phyloP scores from a whole-genome alignment of 2,113 vertebrate species.

The Xiphorhynchus elegans region DNA sequence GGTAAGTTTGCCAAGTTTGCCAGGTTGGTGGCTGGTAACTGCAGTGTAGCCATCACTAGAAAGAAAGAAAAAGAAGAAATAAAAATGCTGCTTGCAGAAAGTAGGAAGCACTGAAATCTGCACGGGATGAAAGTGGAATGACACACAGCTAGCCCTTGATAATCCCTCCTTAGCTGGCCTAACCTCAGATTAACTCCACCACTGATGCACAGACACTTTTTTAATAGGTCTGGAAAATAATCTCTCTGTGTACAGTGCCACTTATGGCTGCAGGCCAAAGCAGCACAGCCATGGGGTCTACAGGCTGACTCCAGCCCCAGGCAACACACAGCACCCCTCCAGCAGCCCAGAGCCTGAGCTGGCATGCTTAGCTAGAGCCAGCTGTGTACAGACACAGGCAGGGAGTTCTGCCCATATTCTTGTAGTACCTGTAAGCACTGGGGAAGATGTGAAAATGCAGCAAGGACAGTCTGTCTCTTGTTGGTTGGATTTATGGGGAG shows the following conservation, averaged over 20 bases:
- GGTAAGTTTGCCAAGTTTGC: constrained; percentile 96
- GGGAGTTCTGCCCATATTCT: neutral
- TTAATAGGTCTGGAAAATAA: neutral
- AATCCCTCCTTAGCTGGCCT: neutral
- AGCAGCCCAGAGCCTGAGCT: neutral
- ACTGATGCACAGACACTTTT: neutral
- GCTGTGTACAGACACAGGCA: neutral
- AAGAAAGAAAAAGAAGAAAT: constrained; percentile 25
- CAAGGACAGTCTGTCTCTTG: neutral
- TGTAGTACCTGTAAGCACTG: neutral
- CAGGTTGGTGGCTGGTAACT: constrained; percentile 95
- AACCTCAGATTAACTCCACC: neutral
- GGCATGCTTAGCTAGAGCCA: neutral
- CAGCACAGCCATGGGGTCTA: neutral
- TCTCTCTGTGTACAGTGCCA: neutral
- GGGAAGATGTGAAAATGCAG: neutral
- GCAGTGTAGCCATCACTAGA: constrained; percentile 96
- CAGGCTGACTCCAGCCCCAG: neutral
- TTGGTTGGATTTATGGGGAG: neutral
- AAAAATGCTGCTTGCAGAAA: neutral
- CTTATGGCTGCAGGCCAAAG: neutral
- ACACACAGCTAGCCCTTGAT: neutral
- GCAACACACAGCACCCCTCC: neutral
- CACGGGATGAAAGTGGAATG: neutral
- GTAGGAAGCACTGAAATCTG: neutral